phyloP scores from a whole-genome alignment of 1,140 invertebrate species.

The Pseudomyrmex cubaensis region DNA sequence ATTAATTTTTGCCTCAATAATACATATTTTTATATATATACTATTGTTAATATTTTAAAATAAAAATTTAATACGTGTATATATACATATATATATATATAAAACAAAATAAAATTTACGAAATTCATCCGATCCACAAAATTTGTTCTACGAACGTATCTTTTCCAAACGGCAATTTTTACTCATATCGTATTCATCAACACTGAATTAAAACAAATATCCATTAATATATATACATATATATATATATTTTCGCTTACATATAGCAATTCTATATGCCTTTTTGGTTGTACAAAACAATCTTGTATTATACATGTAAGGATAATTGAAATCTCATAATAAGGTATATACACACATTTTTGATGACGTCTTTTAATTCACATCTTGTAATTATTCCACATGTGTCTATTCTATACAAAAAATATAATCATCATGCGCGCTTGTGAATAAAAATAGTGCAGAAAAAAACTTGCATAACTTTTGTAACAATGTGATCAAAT shows the following conservation, averaged over 20 bases:
- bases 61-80: not conserved
- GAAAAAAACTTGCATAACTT: slow-evolving; percentile 59
- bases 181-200: slow-evolving; percentile 68
- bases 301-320: slow-evolving; percentile 31
- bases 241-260: slow-evolving; percentile 29
- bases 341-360: slow-evolving; percentile 51
- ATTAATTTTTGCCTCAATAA: slow-evolving; percentile 5
- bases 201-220: slow-evolving; percentile 16
- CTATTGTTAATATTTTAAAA: slow-evolving; percentile 8
- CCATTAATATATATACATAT: too few species aligned
- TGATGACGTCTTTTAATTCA: slow-evolving; percentile 32
- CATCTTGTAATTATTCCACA: slow-evolving; percentile 61
- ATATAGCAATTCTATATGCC: slow-evolving; percentile 2
- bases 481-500: slow-evolving; percentile 43
- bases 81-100: not conserved
- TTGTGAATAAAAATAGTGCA: slow-evolving; percentile 57
- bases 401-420: slow-evolving; percentile 14
- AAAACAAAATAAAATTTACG: not conserved
- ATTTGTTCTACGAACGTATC: slow-evolving; percentile 36
- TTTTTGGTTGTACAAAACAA: slow-evolving; percentile 49
- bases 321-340: slow-evolving; percentile 38
- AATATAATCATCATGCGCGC: slow-evolving; percentile 36
- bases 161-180: slow-evolving; percentile 27
- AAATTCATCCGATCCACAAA: not conserved
- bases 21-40: not conserved